These are phyloP conservation scores for Oscheius onirici DNA, from an alignment of 2,888 invertebrate species.

Conservation along the genomic window DNA sequence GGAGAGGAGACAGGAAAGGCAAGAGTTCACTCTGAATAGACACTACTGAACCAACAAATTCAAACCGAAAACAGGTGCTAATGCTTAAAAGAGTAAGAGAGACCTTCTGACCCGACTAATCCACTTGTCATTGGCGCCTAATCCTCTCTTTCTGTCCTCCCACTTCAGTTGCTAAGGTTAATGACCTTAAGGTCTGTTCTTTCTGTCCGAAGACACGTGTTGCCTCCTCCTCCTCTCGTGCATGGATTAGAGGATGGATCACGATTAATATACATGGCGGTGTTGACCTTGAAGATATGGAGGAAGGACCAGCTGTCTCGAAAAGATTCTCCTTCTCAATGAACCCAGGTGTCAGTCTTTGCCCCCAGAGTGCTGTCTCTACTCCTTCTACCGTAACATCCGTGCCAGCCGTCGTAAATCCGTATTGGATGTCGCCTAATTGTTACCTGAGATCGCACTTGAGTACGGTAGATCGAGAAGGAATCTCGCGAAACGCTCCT, in stretches of 20 bases:
- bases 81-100: too few species aligned
- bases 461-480: not conserved
- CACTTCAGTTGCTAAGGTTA: constrained; percentile 2
- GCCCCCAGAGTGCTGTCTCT: not conserved
- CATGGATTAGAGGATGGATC: constrained; percentile 28
- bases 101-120: constrained; percentile 5
- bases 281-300: constrained; percentile 20
- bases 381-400: constrained; percentile 6
- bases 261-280: constrained; percentile 30
- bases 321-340: not conserved
- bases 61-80: too few species aligned
- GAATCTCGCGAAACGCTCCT: not conserved
- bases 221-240: constrained; percentile 21
- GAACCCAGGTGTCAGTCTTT: constrained; percentile 4
- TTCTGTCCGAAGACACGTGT: constrained; percentile 24
- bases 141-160: constrained; percentile 2
- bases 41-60: too few species aligned
- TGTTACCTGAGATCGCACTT: constrained; percentile 7
- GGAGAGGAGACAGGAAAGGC: constrained; percentile 1
- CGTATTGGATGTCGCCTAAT: constrained; percentile 9
- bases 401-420: constrained; percentile 14
- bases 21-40: not conserved
- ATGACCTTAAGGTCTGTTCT: constrained; percentile 12
- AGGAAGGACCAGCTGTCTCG: not conserved
- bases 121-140: not conserved